Evolutionary conservation across 37 sponge, comb jelly and placozoan species (phyloP).

Genomic region (Cliona cf. orientalis): DNA sequence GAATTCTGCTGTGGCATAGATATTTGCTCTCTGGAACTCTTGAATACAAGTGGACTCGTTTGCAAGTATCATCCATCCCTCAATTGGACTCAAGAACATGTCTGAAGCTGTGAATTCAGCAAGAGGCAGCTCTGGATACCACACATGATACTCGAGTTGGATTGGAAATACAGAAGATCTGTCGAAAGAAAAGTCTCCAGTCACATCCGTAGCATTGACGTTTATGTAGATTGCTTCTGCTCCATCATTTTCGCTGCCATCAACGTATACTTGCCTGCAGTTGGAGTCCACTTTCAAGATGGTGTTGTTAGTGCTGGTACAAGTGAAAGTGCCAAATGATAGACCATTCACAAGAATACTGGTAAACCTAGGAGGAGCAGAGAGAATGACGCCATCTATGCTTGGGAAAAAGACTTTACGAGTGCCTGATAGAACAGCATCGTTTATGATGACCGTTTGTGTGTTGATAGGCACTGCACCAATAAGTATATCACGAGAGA

Average conservation of each 20-base stretch:
- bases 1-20: conserved; percentile 49
- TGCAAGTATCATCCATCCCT: neutral
- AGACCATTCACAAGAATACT: neutral
- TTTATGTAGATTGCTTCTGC: conserved; percentile 7
- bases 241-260: conserved; percentile 49
- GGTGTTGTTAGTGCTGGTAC: conserved; percentile 24
- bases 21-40: conserved; percentile 42
- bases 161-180: conserved; percentile 38
- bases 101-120: conserved; percentile 27
- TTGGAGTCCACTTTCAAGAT: conserved; percentile 20
- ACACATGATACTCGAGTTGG: conserved; percentile 45
- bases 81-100: conserved; percentile 40
- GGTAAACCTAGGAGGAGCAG: neutral
- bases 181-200: too few relatives aligned
- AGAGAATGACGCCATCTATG: conserved; percentile 15
- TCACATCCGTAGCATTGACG: neutral
- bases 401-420: conserved; percentile 5
- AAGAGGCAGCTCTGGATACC: conserved; percentile 59
- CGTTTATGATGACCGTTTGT: conserved; percentile 53
- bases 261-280: conserved; percentile 36
- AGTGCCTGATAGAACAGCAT: conserved; percentile 32
- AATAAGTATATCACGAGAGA: conserved; percentile 18
- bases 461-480: conserved; percentile 16
- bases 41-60: conserved; percentile 9
- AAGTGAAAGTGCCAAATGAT: conserved; percentile 7